Base-by-base conservation (phyloP, 2,797 vertebrate species). In the Rhynchotus rufescens region DNA sequence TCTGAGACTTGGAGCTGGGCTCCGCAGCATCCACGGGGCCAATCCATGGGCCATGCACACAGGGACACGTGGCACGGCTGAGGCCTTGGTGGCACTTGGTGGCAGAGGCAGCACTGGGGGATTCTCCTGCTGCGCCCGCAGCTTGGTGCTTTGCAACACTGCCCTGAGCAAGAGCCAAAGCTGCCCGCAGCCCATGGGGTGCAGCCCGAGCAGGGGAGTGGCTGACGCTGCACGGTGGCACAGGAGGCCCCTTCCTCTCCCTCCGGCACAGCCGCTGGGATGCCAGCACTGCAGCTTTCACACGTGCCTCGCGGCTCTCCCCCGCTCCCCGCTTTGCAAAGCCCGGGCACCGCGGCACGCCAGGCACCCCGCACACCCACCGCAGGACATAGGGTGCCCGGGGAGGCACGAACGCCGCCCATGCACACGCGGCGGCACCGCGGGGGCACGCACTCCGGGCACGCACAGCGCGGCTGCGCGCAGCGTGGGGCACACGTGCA, bases 361-460 rank as follows among this genome's bases (percentile, higher is more conserved):
- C 51, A 54, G 52, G 52, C 28, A 30, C 28, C 51, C 25, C 26
- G 14, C 13, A 23, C 23, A 25, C 23, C 47, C 10, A 22, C 22
- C 21, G 47, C 5, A 25, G 26, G 51, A 9, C 26, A 52, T 4
- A 8, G 15, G 51, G 25, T 52, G 26, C 51, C 51, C 26, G 8
- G 14, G 52, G 16, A 56, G 52, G 52, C 28, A 6, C 6, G 59
- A 28, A 84, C 4, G 36, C 14, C 56, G 36, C 40, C 36, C 0
- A 2, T 34, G 7, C 5, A 1, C 30, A 32, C 20, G 0, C 15
- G 28, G 26, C 51, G 26, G 12, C 12, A 14, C 51, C 51, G 25
- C 14, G 25, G 51, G 51, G 51, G 51, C 25, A 14, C 14, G 25
- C 51, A 8, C 66, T 34, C 26, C 4, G 25, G 23, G 34, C 12